Conservation (phyloP, 2,113 vertebrate species). For the Sinosuthora webbiana region DNA sequence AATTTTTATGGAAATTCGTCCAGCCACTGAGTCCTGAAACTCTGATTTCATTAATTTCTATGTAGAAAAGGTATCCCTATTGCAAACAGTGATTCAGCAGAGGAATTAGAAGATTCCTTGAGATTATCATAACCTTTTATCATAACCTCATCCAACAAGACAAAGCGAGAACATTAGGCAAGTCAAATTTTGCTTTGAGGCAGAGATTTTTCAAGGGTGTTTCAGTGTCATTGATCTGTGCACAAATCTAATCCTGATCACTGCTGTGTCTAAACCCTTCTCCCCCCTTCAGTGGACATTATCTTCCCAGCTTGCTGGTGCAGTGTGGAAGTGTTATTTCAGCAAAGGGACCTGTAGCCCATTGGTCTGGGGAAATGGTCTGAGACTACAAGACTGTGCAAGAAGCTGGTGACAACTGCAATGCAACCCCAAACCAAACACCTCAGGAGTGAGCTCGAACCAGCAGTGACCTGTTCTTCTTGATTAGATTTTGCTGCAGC, state of each 20-base stretch:
- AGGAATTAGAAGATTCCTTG: background rate
- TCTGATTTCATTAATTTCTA: background rate
- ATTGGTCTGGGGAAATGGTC: background rate
- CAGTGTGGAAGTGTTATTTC: background rate
- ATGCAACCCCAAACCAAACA: background rate
- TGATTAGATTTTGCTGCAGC: background rate
- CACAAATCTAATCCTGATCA: background rate
- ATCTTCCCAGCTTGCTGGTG: background rate
- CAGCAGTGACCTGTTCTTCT: background rate
- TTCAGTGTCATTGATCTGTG: background rate
- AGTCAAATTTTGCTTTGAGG: conserved; percentile 43
- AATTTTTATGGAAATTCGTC: background rate
- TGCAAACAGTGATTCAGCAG: background rate
- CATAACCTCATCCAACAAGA: background rate
- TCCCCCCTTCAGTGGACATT: background rate
- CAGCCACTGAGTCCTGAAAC: background rate
- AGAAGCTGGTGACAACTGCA: background rate
- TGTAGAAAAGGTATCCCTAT: background rate
- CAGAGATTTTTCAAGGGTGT: conserved; percentile 21
- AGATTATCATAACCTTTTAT: background rate
- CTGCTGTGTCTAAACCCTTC: background rate
- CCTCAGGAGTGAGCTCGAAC: background rate
- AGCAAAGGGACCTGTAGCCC: background rate
- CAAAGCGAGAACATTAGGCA: background rate
- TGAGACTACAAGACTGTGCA: background rate